Evolutionary conservation across 1,140 invertebrate genomes (phyloP).

Genomic region (Neotoxoptera formosana): DNA sequence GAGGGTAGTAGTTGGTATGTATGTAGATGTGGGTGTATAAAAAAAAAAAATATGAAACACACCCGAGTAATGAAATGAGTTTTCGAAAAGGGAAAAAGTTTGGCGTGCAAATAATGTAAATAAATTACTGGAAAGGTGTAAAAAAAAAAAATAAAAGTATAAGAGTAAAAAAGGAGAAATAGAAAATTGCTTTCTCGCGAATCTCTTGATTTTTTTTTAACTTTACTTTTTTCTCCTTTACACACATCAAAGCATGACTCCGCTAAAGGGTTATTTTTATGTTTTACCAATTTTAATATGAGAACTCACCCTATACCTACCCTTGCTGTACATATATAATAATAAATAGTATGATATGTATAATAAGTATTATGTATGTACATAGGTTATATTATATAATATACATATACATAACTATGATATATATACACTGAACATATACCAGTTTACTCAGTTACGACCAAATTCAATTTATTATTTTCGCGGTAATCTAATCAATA

Average conservation of each 20-base stretch:
- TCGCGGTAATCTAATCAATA: background rate
- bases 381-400: background rate
- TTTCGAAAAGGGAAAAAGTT: slow-evolving; percentile 19
- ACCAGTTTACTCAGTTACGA: background rate
- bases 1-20: background rate
- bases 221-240: background rate
- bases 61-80: slow-evolving; percentile 40
- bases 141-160: background rate
- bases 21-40: background rate
- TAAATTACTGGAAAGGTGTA: slow-evolving; percentile 26
- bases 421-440: background rate
- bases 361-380: background rate
- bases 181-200: slow-evolving; percentile 32
- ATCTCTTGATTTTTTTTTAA: slow-evolving; percentile 30
- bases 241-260: background rate
- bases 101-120: slow-evolving; percentile 6
- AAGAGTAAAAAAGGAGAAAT: slow-evolving; percentile 3
- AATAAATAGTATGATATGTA: background rate
- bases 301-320: background rate
- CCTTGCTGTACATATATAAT: background rate
- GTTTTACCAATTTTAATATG: background rate
- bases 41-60: slow-evolving; percentile 29
- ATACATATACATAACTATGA: background rate
- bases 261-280: background rate
- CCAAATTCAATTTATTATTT: background rate